These are phyloP conservation scores for Aelia acuminata DNA, from an alignment of 2,888 invertebrate genomes.

Conservation along the genomic window DNA sequence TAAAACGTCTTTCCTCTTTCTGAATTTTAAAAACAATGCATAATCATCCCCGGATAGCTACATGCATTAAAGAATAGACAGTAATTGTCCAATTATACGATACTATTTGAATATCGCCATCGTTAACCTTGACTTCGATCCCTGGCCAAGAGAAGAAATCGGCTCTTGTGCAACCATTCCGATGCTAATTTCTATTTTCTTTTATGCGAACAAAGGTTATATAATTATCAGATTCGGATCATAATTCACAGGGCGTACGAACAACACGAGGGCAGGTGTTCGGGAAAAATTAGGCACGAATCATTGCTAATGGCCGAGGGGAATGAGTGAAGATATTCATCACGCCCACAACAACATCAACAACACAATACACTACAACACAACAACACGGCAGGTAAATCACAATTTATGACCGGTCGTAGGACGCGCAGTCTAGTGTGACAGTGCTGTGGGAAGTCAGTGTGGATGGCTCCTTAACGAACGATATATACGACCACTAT, in stretches of 20 bases:
- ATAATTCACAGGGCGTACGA: not conserved
- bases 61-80: not conserved
- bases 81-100: slow-evolving; percentile 7
- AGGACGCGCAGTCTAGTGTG: not conserved
- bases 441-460: not conserved
- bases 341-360: not conserved
- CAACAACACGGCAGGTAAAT: not conserved
- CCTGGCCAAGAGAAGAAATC: not conserved
- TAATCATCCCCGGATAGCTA: not conserved
- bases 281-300: not conserved
- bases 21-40: not conserved
- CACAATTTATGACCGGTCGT: not conserved
- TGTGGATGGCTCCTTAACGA: not conserved
- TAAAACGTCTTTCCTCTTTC: not conserved
- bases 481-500: not conserved
- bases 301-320: not conserved
- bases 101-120: not conserved
- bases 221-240: not conserved
- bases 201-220: not conserved
- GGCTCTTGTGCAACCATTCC: not conserved
- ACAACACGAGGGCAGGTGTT: not conserved
- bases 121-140: not conserved
- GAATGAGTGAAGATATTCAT: not conserved
- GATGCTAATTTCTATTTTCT: not conserved
- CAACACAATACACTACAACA: not conserved